Percentiles rank a stretch among this genome's conserved stretches.
phyloP scores from a whole-genome alignment of 2,113 vertebrate genomes.

The Copsychus sechellarum region DNA sequence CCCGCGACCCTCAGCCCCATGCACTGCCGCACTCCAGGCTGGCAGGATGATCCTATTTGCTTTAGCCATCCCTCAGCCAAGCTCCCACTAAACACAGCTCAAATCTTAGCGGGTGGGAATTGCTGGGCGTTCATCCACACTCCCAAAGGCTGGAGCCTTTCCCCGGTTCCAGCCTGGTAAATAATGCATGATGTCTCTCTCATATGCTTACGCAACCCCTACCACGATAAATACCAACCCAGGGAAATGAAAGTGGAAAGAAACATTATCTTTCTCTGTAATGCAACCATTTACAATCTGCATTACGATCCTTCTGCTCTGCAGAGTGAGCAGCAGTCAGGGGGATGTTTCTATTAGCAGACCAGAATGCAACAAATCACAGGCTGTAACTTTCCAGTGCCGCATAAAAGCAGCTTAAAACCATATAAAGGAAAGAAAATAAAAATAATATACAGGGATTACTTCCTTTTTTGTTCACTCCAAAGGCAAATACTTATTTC shows the following conservation, averaged over 20 bases:
- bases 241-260: conserved; percentile 50
- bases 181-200: conserved; percentile 14
- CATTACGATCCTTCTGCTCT: conserved; percentile 17
- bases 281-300: conserved; percentile 46
- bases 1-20: neutral
- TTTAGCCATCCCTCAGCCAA: neutral
- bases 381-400: neutral
- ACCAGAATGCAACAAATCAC: conserved; percentile 16
- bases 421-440: neutral
- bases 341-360: conserved; percentile 38
- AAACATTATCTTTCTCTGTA: conserved; percentile 6
- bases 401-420: neutral
- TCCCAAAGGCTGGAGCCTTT: neutral
- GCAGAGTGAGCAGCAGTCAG: neutral
- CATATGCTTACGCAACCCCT: neutral
- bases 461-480: neutral
- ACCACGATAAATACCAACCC: neutral
- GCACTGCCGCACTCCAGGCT: neutral
- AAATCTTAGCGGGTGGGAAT: neutral
- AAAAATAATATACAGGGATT: neutral
- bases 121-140: fast-evolving
- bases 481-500: neutral
- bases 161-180: neutral
- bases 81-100: neutral
- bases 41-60: fast-evolving